phyloP scores from a whole-genome alignment of 35 echinoderm and acorn worm species.

The Lytechinus variegatus region DNA sequence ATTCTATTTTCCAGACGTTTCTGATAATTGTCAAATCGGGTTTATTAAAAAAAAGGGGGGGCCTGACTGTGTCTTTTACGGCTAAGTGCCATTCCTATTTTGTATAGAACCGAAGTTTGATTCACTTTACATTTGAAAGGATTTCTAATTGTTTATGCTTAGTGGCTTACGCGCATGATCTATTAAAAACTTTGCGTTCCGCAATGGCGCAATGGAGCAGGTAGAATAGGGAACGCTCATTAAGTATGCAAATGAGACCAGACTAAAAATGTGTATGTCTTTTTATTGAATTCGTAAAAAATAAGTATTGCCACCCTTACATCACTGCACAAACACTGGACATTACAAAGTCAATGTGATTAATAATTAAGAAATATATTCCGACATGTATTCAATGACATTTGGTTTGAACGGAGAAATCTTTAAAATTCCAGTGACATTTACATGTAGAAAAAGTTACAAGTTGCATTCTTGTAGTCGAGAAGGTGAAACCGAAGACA shows the following conservation, averaged over 20 bases:
- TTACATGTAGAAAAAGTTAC: background rate
- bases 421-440: background rate
- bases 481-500: background rate
- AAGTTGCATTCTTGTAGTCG: background rate
- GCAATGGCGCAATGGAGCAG: background rate
- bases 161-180: background rate
- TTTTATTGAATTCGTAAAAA: background rate
- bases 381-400: constrained; percentile 18
- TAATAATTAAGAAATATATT: background rate
- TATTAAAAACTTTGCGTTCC: background rate
- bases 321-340: background rate
- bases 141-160: no score
- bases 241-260: background rate
- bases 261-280: background rate
- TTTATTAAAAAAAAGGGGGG: no score
- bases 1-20: no score
- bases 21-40: no score
- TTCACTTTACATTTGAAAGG: no score
- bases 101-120: no score
- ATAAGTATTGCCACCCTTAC: background rate
- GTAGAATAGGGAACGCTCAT: background rate
- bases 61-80: no score
- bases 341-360: background rate
- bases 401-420: background rate
- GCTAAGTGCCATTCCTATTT: no score